Percentiles rank a stretch among this genome's conserved stretches.
Evolutionary conservation across 2,113 vertebrate genomes (phyloP).

Genomic region (Collichthys lucidus): DNA sequence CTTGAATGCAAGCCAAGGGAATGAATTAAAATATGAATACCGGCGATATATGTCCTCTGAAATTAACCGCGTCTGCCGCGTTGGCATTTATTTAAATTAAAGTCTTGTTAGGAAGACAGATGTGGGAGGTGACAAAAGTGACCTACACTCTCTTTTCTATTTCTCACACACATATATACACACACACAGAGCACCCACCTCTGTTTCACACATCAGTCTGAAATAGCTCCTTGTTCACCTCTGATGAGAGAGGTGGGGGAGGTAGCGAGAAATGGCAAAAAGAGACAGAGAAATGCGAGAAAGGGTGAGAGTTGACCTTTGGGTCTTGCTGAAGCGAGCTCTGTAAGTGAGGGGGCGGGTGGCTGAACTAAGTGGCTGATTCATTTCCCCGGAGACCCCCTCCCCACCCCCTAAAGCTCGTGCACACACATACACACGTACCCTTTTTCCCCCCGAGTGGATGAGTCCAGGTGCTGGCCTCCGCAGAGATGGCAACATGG

Average conservation of each 20-base stretch:
- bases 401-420: slow-evolving; percentile 11
- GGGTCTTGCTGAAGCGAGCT: slow-evolving; percentile 69
- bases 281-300: slow-evolving; percentile 68
- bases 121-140: slow-evolving; percentile 8
- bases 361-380: slow-evolving; percentile 79
- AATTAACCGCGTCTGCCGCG: neutral
- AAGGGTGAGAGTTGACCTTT: slow-evolving; percentile 81
- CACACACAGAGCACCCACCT: slow-evolving; percentile 27
- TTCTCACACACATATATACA: slow-evolving; percentile 9
- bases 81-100: slow-evolving; percentile 10
- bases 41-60: slow-evolving; percentile 1
- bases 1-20: slow-evolving; percentile 35
- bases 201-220: slow-evolving; percentile 58
- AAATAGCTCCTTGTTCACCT: slow-evolving; percentile 73
- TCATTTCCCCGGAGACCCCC: slow-evolving; percentile 74
- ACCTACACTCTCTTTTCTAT: neutral
- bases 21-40: neutral
- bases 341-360: slow-evolving; percentile 81
- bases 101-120: neutral
- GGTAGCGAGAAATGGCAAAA: slow-evolving; percentile 46
- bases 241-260: slow-evolving; percentile 59
- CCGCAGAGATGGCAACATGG: slow-evolving; percentile 59
- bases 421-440: slow-evolving; percentile 10
- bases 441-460: slow-evolving; percentile 23
- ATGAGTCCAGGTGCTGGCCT: slow-evolving; percentile 75